phyloP scores from a whole-genome alignment of 2,888 invertebrate species.

The Cantharis nigra region DNA sequence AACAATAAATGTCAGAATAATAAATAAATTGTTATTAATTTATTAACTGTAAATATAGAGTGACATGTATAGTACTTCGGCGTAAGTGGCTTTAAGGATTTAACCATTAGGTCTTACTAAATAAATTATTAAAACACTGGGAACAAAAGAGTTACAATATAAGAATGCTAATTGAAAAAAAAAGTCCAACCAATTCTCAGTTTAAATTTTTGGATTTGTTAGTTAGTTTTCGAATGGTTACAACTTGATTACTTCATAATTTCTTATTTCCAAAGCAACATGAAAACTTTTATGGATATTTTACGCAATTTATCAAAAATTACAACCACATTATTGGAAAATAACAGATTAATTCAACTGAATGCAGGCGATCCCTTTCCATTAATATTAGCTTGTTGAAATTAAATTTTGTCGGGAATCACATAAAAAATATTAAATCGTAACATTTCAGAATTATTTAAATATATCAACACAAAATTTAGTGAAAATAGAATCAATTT shows the following conservation, averaged over 20 bases:
- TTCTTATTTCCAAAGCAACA: not conserved
- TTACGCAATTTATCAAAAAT: not conserved
- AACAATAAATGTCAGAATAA: no score
- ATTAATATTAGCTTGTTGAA: not conserved
- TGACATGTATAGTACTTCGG: no score
- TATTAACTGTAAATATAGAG: no score
- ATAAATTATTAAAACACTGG: no score
- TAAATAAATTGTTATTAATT: no score
- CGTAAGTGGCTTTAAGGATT: no score
- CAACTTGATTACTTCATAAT: not conserved
- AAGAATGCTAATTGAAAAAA: no score
- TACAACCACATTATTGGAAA: not conserved
- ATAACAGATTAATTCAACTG: not conserved
- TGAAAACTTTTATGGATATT: not conserved
- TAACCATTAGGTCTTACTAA: no score
- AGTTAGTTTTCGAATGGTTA: no score
- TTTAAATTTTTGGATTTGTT: no score
- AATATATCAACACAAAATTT: not conserved
- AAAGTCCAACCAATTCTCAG: no score
- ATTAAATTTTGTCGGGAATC: not conserved
- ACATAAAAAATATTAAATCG: not conserved
- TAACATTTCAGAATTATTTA: not conserved
- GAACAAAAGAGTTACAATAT: no score
- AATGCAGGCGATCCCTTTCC: not conserved
- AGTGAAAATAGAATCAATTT: not conserved